phyloP scores from a whole-genome alignment of 2,888 invertebrate genomes.

The Blastobasis adustella region DNA sequence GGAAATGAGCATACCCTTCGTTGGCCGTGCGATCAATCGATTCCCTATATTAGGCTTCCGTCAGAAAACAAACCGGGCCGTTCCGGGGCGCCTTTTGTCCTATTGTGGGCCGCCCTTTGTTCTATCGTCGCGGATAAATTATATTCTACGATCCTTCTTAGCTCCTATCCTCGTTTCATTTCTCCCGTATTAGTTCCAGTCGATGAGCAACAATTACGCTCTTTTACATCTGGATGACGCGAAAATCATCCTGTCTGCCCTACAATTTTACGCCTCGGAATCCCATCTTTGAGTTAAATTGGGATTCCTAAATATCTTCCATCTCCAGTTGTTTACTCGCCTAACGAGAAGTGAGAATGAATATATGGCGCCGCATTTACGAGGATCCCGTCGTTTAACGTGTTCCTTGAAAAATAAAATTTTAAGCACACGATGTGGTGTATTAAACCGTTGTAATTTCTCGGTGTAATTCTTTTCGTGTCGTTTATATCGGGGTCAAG shows the following conservation, averaged over 20 bases:
- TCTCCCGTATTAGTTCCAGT: slow-evolving; percentile 72
- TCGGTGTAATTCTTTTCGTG: slow-evolving; percentile 30
- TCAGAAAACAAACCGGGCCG: slow-evolving; percentile 60
- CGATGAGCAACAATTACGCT: slow-evolving; percentile 71
- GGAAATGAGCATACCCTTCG: slow-evolving; percentile 46
- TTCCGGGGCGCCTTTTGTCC: slow-evolving; percentile 64
- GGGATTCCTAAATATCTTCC: slow-evolving; percentile 36
- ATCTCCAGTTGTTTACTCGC: too few relatives aligned
- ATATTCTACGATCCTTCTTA: slow-evolving; percentile 69
- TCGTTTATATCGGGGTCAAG: slow-evolving; percentile 27
- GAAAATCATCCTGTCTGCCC: slow-evolving; percentile 65
- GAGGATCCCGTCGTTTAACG: not conserved
- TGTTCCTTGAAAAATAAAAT: slow-evolving; percentile 13
- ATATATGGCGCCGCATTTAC: too few relatives aligned
- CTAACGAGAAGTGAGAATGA: too few relatives aligned
- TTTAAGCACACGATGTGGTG: not conserved
- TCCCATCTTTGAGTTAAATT: slow-evolving; percentile 54
- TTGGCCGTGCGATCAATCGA: slow-evolving; percentile 59
- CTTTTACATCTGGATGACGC: slow-evolving; percentile 69
- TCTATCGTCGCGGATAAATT: slow-evolving; percentile 68
- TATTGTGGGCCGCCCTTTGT: slow-evolving; percentile 64
- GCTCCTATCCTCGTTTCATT: slow-evolving; percentile 68
- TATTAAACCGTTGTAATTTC: slow-evolving; percentile 19
- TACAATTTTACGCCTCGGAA: slow-evolving; percentile 66
- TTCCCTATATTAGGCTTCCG: slow-evolving; percentile 64